A percentile compares a stretch with the other conserved stretches of the same genome.
Conservation (phyloP, 2,888 invertebrate genomes). For the Drosophila percnosoma region DNA sequence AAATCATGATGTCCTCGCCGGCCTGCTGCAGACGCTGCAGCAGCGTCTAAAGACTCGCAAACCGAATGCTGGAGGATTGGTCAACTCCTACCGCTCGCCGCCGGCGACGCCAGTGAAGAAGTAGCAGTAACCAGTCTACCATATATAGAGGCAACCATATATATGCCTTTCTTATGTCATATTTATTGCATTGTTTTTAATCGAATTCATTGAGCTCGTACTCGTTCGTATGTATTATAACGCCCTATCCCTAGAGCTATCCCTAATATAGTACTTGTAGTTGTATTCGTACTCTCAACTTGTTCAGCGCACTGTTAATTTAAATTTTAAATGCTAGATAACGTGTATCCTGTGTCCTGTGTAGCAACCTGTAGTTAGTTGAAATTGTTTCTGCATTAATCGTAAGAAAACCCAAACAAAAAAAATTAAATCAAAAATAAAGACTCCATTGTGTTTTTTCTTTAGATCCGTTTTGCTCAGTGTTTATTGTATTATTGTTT, state of each 20-base stretch:
- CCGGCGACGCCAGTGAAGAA: constrained; percentile 70
- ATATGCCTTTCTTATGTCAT: constrained; percentile 44
- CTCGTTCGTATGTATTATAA: constrained; percentile 66
- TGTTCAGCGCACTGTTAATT: constrained; percentile 75
- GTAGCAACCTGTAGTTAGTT: constrained; percentile 70
- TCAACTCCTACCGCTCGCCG: constrained; percentile 81
- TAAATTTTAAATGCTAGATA: constrained; percentile 44
- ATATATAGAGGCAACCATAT: neutral
- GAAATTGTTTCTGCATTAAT: constrained; percentile 75
- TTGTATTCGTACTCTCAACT: constrained; percentile 64
- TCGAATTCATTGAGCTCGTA: constrained; percentile 48
- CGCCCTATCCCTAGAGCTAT: constrained; percentile 16
- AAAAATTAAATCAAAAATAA: constrained; percentile 13
- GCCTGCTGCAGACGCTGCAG: constrained; percentile 92
- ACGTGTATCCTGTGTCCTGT: constrained; percentile 21
- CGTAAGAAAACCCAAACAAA: constrained; percentile 37
- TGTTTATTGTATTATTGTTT: constrained; percentile 31
- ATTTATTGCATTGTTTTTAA: constrained; percentile 76
- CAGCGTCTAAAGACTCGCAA: constrained; percentile 90
- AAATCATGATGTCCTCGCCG: constrained; percentile 94
- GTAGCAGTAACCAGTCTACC: constrained; percentile 22
- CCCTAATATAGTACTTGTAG: constrained; percentile 40
- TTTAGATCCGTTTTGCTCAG: neutral
- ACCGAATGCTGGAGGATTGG: constrained; percentile 59
- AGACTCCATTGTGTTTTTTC: constrained; percentile 14